Percentiles rank a stretch among this genome's conserved stretches.
Evolutionary conservation across 2,888 invertebrate species (phyloP).

Genomic region (Zootermopsis nevadensis): DNA sequence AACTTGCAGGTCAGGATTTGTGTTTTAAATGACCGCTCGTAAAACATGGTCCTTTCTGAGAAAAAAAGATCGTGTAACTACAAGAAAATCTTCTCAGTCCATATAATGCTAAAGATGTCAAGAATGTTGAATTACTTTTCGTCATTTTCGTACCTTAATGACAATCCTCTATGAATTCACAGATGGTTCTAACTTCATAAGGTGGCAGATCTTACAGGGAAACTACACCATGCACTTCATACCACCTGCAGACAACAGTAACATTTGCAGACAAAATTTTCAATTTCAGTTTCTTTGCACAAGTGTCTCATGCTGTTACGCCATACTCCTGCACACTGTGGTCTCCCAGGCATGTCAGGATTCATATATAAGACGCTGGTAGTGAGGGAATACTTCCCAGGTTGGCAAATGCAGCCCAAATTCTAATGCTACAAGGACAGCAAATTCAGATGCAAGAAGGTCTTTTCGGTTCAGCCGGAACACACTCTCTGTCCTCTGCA

Average conservation of each 20-base stretch:
- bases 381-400: slow-evolving; percentile 93
- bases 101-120: too few relatives aligned
- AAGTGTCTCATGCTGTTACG: not conserved
- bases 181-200: not conserved
- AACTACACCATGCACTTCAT: slow-evolving; percentile 5
- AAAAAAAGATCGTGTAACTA: too few relatives aligned
- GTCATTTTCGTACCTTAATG: too few relatives aligned
- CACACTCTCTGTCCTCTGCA: slow-evolving; percentile 88
- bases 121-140: too few relatives aligned
- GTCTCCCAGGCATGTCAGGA: slow-evolving; percentile 72
- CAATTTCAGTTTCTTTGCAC: not conserved
- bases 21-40: too few relatives aligned
- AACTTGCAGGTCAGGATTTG: too few relatives aligned
- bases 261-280: not conserved
- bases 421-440: slow-evolving; percentile 92
- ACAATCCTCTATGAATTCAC: too few relatives aligned
- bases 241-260: not conserved
- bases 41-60: too few relatives aligned
- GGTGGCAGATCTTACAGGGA: not conserved
- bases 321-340: slow-evolving; percentile 18
- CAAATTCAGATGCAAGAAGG: slow-evolving; percentile 91
- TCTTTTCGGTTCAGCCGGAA: slow-evolving; percentile 93
- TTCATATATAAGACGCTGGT: slow-evolving; percentile 92
- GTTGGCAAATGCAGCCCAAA: slow-evolving; percentile 93
- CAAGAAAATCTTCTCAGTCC: too few relatives aligned